These are phyloP conservation scores for Diarsia rubi DNA, from an alignment of 2,888 invertebrate genomes.

Conservation along the genomic window DNA sequence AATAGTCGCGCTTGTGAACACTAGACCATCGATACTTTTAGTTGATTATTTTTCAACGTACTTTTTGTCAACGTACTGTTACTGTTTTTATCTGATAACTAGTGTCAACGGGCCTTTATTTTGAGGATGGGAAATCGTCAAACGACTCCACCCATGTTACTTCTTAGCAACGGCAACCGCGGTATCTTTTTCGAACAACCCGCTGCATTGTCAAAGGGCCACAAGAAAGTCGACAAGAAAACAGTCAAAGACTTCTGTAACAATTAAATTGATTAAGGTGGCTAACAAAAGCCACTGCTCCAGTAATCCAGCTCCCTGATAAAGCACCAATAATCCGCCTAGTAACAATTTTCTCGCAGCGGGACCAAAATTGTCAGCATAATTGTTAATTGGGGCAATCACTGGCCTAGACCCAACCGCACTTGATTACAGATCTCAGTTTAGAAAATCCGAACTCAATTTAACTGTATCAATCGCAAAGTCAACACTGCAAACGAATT, in stretches of 20 bases:
- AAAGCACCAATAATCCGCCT: constrained; percentile 34
- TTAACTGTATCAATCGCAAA: constrained; percentile 55
- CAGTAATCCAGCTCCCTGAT: constrained; percentile 24
- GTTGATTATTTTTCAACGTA: neutral
- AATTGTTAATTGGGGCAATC: constrained; percentile 60
- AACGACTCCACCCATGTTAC: too few relatives aligned
- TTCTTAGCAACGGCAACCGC: too few relatives aligned
- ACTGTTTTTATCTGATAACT: neutral
- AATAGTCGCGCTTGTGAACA: too few relatives aligned
- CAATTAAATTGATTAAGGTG: constrained; percentile 17
- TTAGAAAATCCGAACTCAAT: constrained; percentile 62
- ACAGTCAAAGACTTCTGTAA: neutral
- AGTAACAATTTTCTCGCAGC: constrained; percentile 37
- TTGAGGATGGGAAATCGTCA: neutral
- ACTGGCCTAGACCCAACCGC: constrained; percentile 35
- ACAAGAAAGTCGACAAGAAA: neutral
- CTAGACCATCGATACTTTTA: too few relatives aligned
- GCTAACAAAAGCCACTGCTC: constrained; percentile 29
- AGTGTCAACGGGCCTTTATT: neutral
- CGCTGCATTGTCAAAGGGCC: too few relatives aligned
- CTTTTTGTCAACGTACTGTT: neutral
- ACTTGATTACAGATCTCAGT: constrained; percentile 53
- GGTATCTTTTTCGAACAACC: too few relatives aligned
- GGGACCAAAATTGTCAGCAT: constrained; percentile 39
- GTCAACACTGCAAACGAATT: constrained; percentile 62